phyloP scores from a whole-genome alignment of 2,797 vertebrate species.

The Thunnus albacares region DNA sequence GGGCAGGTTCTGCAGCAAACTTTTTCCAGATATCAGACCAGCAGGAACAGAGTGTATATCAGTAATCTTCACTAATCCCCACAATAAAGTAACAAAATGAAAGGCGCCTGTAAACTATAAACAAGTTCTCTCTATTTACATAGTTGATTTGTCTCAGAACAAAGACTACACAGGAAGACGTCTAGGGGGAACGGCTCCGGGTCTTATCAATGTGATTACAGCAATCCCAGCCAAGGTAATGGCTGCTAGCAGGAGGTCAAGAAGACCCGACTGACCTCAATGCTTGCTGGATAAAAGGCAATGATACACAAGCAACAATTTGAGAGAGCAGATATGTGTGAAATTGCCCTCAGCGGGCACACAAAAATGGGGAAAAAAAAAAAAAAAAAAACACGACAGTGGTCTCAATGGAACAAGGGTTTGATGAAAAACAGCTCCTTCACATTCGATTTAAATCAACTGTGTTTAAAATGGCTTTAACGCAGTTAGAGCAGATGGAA shows the following conservation, averaged over 20 bases:
- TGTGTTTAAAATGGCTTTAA: not conserved
- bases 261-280: constrained; percentile 47
- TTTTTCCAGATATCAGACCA: constrained; percentile 8
- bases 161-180: constrained; percentile 42
- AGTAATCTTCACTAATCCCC: constrained; percentile 14
- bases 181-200: constrained; percentile 28
- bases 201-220: constrained; percentile 62
- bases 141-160: constrained; percentile 42
- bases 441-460: constrained; percentile 3
- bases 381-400: not conserved
- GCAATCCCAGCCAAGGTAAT: constrained; percentile 46
- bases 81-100: constrained; percentile 24
- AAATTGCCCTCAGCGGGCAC: constrained; percentile 43
- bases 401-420: not conserved
- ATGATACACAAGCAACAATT: constrained; percentile 25
- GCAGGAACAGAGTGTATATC: constrained; percentile 37
- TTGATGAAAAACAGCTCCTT: not conserved
- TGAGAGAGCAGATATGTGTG: constrained; percentile 34
- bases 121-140: constrained; percentile 41
- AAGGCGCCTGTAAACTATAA: constrained; percentile 34
- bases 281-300: not conserved
- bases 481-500: not conserved
- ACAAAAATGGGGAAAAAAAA: constrained; percentile 1
- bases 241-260: constrained; percentile 51
- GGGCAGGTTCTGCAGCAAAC: not conserved